Evolutionary conservation across 2,113 vertebrate species (phyloP).

Genomic region (Furnarius figulus): DNA sequence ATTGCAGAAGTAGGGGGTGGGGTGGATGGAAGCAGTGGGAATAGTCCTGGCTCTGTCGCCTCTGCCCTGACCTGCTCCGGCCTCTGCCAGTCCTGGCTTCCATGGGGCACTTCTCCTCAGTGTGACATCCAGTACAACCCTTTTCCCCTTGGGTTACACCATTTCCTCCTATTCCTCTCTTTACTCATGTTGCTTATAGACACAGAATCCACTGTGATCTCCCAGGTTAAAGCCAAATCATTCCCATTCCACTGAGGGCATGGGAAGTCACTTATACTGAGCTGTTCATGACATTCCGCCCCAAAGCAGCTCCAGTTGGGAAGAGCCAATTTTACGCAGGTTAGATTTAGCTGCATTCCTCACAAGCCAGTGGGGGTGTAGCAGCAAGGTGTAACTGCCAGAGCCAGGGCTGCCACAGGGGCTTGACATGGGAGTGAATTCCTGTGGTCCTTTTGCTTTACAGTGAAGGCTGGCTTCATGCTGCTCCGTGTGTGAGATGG

Average conservation of each 20-base stretch:
- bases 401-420: background rate
- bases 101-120: rapidly evolving
- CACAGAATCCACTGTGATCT: background rate
- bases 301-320: background rate
- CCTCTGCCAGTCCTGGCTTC: background rate
- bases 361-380: background rate
- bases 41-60: background rate
- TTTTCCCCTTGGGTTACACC: background rate
- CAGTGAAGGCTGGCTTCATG: background rate
- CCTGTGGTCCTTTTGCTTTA: background rate
- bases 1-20: background rate
- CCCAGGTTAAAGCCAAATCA: background rate
- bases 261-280: rapidly evolving
- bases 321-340: background rate
- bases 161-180: background rate
- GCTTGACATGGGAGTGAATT: background rate
- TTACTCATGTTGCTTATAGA: rapidly evolving
- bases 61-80: background rate
- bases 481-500: background rate
- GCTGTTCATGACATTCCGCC: background rate
- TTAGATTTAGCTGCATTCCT: background rate
- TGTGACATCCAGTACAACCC: background rate
- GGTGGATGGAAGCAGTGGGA: background rate
- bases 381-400: background rate
- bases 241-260: rapidly evolving